A percentile compares a stretch with the other conserved stretches of the same genome.
phyloP scores from a whole-genome alignment of 2,113 vertebrate species.

The Pseudopodoces humilis region DNA sequence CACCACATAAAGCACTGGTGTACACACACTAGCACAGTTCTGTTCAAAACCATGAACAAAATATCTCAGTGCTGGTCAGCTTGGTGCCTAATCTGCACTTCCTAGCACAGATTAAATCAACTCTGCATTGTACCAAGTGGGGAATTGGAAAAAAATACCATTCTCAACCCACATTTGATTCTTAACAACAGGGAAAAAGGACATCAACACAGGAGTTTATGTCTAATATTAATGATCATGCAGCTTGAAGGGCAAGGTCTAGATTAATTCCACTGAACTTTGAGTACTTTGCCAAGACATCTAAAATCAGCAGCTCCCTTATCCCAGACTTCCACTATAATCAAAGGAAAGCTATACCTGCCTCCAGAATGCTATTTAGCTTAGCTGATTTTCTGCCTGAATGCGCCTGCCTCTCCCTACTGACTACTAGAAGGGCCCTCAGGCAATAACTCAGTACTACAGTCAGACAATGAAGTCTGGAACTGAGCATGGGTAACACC shows the following conservation, averaged over 20 bases:
- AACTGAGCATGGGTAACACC: neutral
- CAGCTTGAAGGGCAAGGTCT: neutral
- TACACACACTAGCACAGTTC: neutral
- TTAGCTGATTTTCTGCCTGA: neutral
- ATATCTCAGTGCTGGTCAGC: neutral
- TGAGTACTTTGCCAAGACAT: neutral
- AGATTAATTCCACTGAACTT: neutral
- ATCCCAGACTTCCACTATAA: neutral
- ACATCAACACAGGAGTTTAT: neutral
- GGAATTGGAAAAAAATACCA: neutral
- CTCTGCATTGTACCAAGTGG: neutral
- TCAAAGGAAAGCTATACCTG: neutral
- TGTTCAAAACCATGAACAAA: neutral
- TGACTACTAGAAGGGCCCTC: neutral
- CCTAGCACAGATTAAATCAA: neutral
- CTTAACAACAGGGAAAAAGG: neutral
- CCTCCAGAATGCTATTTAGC: neutral
- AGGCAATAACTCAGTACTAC: neutral
- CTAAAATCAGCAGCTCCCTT: neutral
- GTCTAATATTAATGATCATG: neutral
- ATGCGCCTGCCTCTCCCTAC: neutral
- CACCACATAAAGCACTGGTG: neutral
- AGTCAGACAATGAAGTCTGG: neutral
- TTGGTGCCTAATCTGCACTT: neutral
- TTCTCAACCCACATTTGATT: neutral